Evolutionary conservation across 1,140 invertebrate genomes (phyloP), one percentile per base, ranked within the genome.

Genomic region (Dermatophagoides farinae): DNA sequence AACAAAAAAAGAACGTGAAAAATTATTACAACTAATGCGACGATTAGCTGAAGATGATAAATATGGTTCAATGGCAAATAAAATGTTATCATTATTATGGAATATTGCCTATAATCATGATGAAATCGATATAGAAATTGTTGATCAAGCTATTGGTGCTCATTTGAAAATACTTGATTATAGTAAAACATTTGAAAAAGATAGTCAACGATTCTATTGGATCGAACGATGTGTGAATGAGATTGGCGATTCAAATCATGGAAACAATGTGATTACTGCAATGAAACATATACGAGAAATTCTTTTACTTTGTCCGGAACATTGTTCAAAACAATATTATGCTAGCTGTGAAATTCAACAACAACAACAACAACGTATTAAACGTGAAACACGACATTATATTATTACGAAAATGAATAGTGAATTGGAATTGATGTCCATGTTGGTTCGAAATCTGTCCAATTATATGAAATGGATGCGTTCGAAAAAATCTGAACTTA

Each of bases 81-180:
- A 97, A 78, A 84, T 86, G 72, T 76, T 97, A 63, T 88, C 88
- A 57, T 75, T 97, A 18, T 86, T 97, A 70, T 97, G 92, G 92
- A 93, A 91, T 70, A 77, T 97, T 68, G 90, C 91, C 20, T 90
- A 96, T 73, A 89, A 87, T 57, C 31, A 31, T 31, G 86, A 91
- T 68, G 90, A 97, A 74, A 86, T 95, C 46, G 86, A 88, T 53
- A 93, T 88, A 4, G 92, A 97, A 74, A 95, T 97, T 64, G 89
- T 97, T 81, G 92, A 97, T 73, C 89, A 96, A 70, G 91, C 92
- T 1, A 73, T 97, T 52, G 82, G 80, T 51, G 90, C 92, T 64
- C 90, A 97, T 71, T 86, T 95, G 9, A 97, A 97, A 77, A 97
- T 97, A 71, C 77, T 97, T 39, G 92, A 97, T 74, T 97, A 95